Evolutionary conservation across 2,113 vertebrate species (phyloP).

Genomic region (chimpanzee (Pan troglodytes)): NHGRI_mPanTro3-v2.1_pri NC_072419.2:67813501-67814000

Average conservation of each 20-base stretch:
- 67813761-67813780: rapidly evolving
- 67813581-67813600: rapidly evolving
- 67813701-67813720: rapidly evolving
- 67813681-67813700: rapidly evolving
- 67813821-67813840: neutral
- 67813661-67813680: rapidly evolving
- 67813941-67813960: too few relatives aligned
- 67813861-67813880: too few relatives aligned
- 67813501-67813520: rapidly evolving
- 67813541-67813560: rapidly evolving
- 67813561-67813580: rapidly evolving
- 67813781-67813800: neutral
- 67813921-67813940: rapidly evolving
- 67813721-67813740: neutral
- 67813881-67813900: rapidly evolving
- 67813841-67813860: rapidly evolving
- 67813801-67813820: rapidly evolving
- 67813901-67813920: rapidly evolving
- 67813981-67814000: neutral
- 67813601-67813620: rapidly evolving
- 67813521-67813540: rapidly evolving
- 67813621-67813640: rapidly evolving
- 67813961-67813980: neutral
- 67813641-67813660: rapidly evolving
- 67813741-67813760: too few relatives aligned